Evolutionary conservation across 1,140 invertebrate species (phyloP).

Genomic region (Ectropis grisescens): DNA sequence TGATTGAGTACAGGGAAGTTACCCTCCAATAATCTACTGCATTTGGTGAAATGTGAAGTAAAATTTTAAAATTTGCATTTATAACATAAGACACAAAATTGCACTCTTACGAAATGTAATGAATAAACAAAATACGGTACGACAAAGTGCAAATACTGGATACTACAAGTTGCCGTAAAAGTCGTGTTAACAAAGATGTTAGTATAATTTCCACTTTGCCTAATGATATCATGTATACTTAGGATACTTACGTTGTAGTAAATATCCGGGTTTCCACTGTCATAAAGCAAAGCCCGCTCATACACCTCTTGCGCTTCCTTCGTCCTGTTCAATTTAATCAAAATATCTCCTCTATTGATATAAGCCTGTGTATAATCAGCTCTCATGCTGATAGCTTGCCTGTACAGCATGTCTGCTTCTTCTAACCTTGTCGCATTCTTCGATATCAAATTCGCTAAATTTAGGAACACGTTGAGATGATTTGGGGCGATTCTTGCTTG

Average conservation of each 20-base stretch:
- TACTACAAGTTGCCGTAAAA: no score
- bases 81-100: no score
- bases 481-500: constrained; percentile 96
- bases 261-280: constrained; percentile 95
- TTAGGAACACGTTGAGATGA: constrained; percentile 96
- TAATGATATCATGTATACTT: no score
- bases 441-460: constrained; percentile 94
- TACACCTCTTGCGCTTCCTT: constrained; percentile 96
- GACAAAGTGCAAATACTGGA: no score
- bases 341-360: constrained; percentile 95
- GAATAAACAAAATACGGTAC: no score
- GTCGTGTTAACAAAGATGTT: no score
- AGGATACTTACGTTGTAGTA: constrained; percentile 94
- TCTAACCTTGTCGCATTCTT: constrained; percentile 92
- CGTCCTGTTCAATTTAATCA: constrained; percentile 95
- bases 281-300: constrained; percentile 92
- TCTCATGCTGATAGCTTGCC: constrained; percentile 95
- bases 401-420: constrained; percentile 94
- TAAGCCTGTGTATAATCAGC: constrained; percentile 98
- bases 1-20: no score
- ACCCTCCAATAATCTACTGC: no score
- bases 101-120: no score
- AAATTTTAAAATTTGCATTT: no score
- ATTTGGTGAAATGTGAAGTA: no score
- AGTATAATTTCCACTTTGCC: no score